Base-by-base conservation (phyloP, 2,113 vertebrate genomes). In the Siniperca knerii region DNA sequence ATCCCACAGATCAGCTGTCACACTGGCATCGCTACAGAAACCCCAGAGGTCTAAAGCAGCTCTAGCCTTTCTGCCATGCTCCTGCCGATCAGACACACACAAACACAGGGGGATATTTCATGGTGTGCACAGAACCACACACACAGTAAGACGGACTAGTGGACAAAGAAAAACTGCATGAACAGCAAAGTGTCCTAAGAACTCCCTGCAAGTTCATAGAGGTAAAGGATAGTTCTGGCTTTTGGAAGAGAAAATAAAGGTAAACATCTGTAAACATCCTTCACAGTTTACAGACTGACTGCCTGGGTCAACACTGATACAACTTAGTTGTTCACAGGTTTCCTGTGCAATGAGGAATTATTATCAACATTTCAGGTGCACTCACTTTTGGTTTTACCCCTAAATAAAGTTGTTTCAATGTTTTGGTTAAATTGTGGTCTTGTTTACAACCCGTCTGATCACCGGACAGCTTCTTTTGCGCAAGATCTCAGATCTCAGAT, bases 1-100 rank as follows among this genome's bases (percentile, higher is more conserved):
- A 93, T 89, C 23, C 8, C 77, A 1, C 25, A 75, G 94, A 96
- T 95, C 93, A 60, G 52, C 64, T 96, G 97, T 96, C 96, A 94
- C 87, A 90, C 92, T 92, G 94, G 95, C 93, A 93, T 95, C 75
- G 92, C 90, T 89, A 92, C 84, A 87, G 90, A 93, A 94, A 75
- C 85, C 87, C 88, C 78, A 81, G 86, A 95, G 94, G 90, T 68
- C 75, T 67, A 25, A n/a, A 62, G 81, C 88, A 75, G 91, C 94
- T 91, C 95, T 95, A 92, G 72, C 66, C 85, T 97, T 96, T 95
- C 95, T 83, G 68, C 78, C 65, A 67, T 23, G 57, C 79, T 73
- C 55, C 81, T 81, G 86, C 89, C 92, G 86, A 77, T 87, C 93
- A 90, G n/a, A 67, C 80, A 77, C 82, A 78, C 75, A 86, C 48